Evolutionary conservation across 2,888 invertebrate genomes (phyloP).

Genomic region (Spisula subtruncata): DNA sequence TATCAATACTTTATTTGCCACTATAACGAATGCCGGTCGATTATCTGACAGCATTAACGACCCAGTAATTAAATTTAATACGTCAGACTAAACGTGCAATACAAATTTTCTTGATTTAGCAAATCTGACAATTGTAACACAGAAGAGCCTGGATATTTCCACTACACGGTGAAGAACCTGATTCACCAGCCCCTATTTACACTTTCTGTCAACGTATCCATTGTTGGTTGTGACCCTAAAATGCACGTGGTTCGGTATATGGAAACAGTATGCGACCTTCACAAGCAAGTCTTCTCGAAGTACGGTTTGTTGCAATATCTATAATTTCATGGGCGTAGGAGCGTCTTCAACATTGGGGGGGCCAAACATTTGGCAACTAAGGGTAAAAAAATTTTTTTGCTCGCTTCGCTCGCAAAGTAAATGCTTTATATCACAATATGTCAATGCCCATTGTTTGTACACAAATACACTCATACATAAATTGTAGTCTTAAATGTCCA

Average conservation of each 20-base stretch:
- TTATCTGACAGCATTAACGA: not conserved
- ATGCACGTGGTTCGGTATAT: conserved; percentile 22
- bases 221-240: conserved; percentile 7
- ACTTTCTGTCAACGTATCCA: not conserved
- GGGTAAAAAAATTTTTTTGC: not conserved
- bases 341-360: too few relatives aligned
- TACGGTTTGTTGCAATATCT: conserved; percentile 2
- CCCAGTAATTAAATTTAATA: not conserved
- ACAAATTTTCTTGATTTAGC: not conserved
- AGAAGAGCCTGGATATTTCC: not conserved
- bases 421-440: too few relatives aligned
- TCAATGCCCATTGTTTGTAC: too few relatives aligned
- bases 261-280: conserved; percentile 33
- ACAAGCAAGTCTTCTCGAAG: conserved; percentile 28
- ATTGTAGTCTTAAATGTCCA: too few relatives aligned
- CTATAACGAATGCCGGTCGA: too few relatives aligned
- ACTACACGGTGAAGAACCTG: conserved; percentile 36
- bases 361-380: too few relatives aligned
- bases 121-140: not conserved
- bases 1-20: too few relatives aligned
- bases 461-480: too few relatives aligned
- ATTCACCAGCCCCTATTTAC: conserved; percentile 23
- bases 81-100: not conserved
- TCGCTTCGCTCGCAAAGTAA: too few relatives aligned
- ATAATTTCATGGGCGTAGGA: too few relatives aligned